These are phyloP conservation scores for Polypedilum pembai DNA, from an alignment of 1,140 invertebrate species.

Conservation along the genomic window DNA sequence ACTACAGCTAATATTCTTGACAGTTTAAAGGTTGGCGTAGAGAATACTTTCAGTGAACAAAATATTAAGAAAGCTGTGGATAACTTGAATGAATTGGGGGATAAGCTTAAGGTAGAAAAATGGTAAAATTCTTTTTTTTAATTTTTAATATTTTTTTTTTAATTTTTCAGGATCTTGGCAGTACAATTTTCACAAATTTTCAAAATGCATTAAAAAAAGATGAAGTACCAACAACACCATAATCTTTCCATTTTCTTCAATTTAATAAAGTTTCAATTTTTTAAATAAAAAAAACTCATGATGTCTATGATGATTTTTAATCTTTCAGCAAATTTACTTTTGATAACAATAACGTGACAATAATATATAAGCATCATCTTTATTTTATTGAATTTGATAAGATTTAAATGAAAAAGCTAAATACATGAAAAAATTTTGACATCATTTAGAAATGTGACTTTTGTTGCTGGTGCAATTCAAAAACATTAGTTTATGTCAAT, in stretches of 20 bases:
- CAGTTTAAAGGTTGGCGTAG: not conserved
- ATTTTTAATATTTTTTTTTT: not conserved
- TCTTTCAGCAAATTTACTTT: too few species aligned
- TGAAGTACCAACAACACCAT: not conserved
- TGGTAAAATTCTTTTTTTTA: not conserved
- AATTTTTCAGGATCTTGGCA: not conserved
- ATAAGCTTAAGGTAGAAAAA: not conserved
- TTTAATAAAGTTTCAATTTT: too few species aligned
- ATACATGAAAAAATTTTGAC: too few species aligned
- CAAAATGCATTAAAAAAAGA: constrained; percentile 16
- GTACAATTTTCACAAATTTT: not conserved
- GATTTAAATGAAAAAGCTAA: too few species aligned
- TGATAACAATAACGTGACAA: too few species aligned
- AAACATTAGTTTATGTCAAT: too few species aligned
- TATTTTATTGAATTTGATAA: too few species aligned
- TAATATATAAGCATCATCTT: too few species aligned
- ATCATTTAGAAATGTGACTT: too few species aligned
- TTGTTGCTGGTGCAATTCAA: too few species aligned
- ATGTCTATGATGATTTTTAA: too few species aligned
- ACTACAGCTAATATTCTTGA: not conserved
- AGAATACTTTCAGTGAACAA: not conserved
- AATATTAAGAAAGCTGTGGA: constrained; percentile 9
- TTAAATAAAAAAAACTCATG: too few species aligned
- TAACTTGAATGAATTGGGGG: not conserved
- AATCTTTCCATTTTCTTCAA: not conserved